phyloP scores from a whole-genome alignment of 92 coral and sea anemone species.

The Muricea muricata region DNA sequence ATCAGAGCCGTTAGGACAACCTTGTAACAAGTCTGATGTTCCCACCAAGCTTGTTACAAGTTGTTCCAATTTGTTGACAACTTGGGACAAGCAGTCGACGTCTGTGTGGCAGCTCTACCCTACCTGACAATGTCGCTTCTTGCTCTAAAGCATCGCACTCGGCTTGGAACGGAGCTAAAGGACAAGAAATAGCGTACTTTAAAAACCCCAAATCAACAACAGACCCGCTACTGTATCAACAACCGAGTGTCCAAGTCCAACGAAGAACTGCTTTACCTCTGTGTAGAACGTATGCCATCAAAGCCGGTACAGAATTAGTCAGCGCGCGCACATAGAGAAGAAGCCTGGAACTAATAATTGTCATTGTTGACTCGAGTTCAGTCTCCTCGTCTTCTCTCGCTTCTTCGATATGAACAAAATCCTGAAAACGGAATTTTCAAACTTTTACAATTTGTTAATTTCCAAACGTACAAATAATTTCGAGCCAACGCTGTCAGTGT shows the following conservation, averaged over 20 bases:
- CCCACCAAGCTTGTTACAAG: too few species aligned
- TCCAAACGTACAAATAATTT: too few species aligned
- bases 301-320: slow-evolving; percentile 79
- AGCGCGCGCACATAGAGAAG: slow-evolving; percentile 76
- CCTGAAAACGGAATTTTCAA: slow-evolving; percentile 65
- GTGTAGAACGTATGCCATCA: slow-evolving; percentile 81
- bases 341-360: slow-evolving; percentile 65
- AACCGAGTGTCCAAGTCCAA: too few species aligned
- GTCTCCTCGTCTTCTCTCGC: slow-evolving; percentile 55
- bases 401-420: slow-evolving; percentile 69
- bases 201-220: not conserved
- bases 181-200: not conserved
- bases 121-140: slow-evolving; percentile 15
- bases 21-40: too few species aligned
- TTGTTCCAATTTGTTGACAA: too few species aligned
- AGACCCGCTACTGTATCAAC: too few species aligned
- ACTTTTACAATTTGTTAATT: too few species aligned
- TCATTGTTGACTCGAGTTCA: slow-evolving; percentile 65
- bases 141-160: slow-evolving; percentile 17
- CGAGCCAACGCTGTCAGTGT: too few species aligned
- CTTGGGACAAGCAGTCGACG: too few species aligned
- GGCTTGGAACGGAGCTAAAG: slow-evolving; percentile 26
- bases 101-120: too few species aligned
- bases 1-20: too few species aligned
- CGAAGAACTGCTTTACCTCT: slow-evolving; percentile 76